Evolutionary conservation across 1,140 invertebrate species (phyloP).

Genomic region (Drosophila ficusphila): DNA sequence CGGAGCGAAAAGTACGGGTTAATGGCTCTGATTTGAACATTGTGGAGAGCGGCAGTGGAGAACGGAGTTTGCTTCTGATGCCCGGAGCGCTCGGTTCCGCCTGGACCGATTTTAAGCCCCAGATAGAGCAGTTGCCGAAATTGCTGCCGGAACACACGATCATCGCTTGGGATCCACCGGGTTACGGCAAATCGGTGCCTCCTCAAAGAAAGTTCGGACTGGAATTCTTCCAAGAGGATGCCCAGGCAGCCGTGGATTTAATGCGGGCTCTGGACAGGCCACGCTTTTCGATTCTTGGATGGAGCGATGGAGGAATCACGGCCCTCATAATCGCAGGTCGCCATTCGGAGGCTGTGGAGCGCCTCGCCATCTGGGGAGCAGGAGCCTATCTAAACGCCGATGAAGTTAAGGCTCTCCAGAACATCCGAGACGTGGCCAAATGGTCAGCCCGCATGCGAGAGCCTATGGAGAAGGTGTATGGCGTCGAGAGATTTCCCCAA

Average conservation of each 20-base stretch:
- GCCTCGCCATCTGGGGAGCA: slow-evolving; percentile 91
- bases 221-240: slow-evolving; percentile 91
- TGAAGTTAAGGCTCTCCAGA: slow-evolving; percentile 88
- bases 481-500: slow-evolving; percentile 88
- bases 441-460: slow-evolving; percentile 93
- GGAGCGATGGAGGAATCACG: slow-evolving; percentile 95
- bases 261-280: slow-evolving; percentile 89
- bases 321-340: slow-evolving; percentile 90
- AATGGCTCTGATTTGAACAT: slow-evolving; percentile 88
- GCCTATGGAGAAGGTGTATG: slow-evolving; percentile 90
- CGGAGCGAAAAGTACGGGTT: slow-evolving; percentile 86
- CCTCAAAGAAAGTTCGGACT: slow-evolving; percentile 89
- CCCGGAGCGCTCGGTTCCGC: slow-evolving; percentile 91
- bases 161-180: slow-evolving; percentile 94
- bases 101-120: slow-evolving; percentile 92
- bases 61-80: slow-evolving; percentile 88
- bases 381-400: slow-evolving; percentile 90
- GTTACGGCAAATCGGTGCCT: slow-evolving; percentile 93
- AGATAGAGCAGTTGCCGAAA: slow-evolving; percentile 89
- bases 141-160: slow-evolving; percentile 88
- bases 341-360: slow-evolving; percentile 88
- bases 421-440: slow-evolving; percentile 88
- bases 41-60: slow-evolving; percentile 89
- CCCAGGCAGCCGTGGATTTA: slow-evolving; percentile 88
- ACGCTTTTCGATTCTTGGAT: slow-evolving; percentile 92